Base-by-base conservation (phyloP, 2,797 vertebrate genomes). In the Thunnus albacares region DNA sequence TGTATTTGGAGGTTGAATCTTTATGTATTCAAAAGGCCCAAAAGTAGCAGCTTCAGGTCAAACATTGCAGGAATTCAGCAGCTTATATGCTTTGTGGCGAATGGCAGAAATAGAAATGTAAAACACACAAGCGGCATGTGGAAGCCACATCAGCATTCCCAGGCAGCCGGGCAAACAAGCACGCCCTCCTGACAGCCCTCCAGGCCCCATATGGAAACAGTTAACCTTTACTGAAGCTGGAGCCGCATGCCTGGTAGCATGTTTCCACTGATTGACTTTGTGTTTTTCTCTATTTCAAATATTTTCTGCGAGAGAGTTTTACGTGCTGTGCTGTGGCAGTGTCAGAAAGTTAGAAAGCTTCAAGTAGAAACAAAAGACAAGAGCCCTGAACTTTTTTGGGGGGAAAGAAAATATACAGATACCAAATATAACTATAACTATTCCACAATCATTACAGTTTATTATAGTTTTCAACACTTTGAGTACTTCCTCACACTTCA, bases 71-170 rank as follows among this genome's bases (percentile, higher is more conserved):
- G 51, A 62, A 80, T 62, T 59, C 52, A 59, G 69, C 57, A 41
- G 80, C 64, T 81, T 77, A 69, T 82, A 62, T 47, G 63, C 22
- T 4, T 17, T 4, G 24, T 11, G 41, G 18, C n/a, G 53, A 33
- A 17, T 13, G 1, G 49, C 55, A 49, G 62, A 30, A 77, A 73
- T 28, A 83, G 67, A 82, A 66, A 62, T 57, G 74, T 77, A 64
- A 78, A 90, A 72, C 10, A 71, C 78, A 77, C 78, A 58, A 59
- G 56, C 20, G 14, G 51, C 70, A 65, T 41, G n/a, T 55, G 67
- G 87, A 87, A 77, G 86, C 83, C 87, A 88, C 90, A 92, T 88
- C 88, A 90, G 85, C 89, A 84, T 77, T 91, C 86, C 81, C n/a
- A 8, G 60, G 17, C 69, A 58, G 74, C 43, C 68, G 20, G 66